Percentiles rank a stretch among this genome's conserved stretches.
Conservation (phyloP, 2,888 invertebrate genomes). For the Melitaea athalia region DNA sequence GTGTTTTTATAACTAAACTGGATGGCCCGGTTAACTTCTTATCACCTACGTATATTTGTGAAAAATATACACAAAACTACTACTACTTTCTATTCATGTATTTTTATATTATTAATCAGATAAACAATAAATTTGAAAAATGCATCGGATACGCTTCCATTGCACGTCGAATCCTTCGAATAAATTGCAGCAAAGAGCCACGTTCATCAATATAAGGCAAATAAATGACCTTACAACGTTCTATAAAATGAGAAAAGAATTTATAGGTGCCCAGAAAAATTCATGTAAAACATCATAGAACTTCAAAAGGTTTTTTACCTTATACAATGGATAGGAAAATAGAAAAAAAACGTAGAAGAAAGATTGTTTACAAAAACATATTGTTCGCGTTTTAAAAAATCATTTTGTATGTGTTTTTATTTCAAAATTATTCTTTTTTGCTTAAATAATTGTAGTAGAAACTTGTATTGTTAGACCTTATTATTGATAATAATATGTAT, state of each 20-base stretch:
- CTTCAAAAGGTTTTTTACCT: constrained; percentile 12
- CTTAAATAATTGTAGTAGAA: too few species aligned
- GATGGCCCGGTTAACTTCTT: too few species aligned
- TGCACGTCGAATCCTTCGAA: constrained; percentile 41
- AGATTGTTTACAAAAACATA: neutral
- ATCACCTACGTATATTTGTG: too few species aligned
- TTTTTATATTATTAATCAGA: neutral
- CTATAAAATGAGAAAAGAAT: constrained; percentile 70
- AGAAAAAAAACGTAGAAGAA: neutral
- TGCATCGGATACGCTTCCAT: constrained; percentile 40
- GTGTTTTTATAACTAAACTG: too few species aligned
- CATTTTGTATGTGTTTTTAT: too few species aligned
- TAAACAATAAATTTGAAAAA: constrained; percentile 23
- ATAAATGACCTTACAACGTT: constrained; percentile 64
- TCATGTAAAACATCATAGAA: constrained; percentile 47
- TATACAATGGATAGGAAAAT: neutral
- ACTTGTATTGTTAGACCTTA: too few species aligned
- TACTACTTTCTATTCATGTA: too few species aligned
- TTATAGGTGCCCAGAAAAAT: constrained; percentile 61
- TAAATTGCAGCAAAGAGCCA: constrained; percentile 46
- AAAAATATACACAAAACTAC: too few species aligned
- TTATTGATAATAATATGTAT: too few species aligned
- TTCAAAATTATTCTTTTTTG: too few species aligned
- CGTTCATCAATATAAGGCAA: constrained; percentile 65
- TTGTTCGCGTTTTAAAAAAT: too few species aligned